Base-by-base conservation (phyloP, 37 sponge, comb jelly and placozoan genomes). In the Spongilla lacustris region DNA sequence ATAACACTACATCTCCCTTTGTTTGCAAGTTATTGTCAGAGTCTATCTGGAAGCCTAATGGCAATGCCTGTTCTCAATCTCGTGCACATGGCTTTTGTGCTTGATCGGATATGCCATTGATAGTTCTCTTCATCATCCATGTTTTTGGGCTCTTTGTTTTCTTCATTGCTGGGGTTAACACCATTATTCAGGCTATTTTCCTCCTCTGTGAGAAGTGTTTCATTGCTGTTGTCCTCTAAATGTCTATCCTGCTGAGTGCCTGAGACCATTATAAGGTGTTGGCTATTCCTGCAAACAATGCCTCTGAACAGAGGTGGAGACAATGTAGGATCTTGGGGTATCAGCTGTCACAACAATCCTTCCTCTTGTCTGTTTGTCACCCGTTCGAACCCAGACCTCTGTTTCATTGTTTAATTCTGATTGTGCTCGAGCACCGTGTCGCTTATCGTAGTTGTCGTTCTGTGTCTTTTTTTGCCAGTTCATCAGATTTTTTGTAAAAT, bases 301-400 rank as follows among this genome's bases (percentile, higher is more conserved):
- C 88, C 88, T 38, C 8, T n/a, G n/a, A n/a, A n/a, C 24, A 27
- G 69, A 82, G 27, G 88, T 88, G 21, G 48, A 66, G 23, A 89
- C 79, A 30, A 78, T 26, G 31, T 71, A 82, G 10, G 84, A 82
- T 23, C 89, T 25, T n/a, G 90, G 90, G 37, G 69, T 68, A 38
- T 72, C 36, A 27, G 67, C 81, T 17, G 67, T 22, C 35, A 33
- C 10, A 19, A 84, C 75, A 1, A 83, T 86, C 58, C 69, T 49
- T 73, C 90, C 90, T 29, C 22, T 13, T 19, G 22, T 41, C 13
- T 30, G 31, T 28, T 71, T 19, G 36, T 69, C 28, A 26, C 37
- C 66, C 5, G 81, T 81, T 17, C 77, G 33, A 22, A 91, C 36
- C 91, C 91, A 91, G 26, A 91, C 91, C 28, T 82, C 32, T 0